Evolutionary conservation across 1,140 invertebrate species (phyloP), one percentile per base, ranked within the genome.

Genomic region (Apolygus lucorum): DNA sequence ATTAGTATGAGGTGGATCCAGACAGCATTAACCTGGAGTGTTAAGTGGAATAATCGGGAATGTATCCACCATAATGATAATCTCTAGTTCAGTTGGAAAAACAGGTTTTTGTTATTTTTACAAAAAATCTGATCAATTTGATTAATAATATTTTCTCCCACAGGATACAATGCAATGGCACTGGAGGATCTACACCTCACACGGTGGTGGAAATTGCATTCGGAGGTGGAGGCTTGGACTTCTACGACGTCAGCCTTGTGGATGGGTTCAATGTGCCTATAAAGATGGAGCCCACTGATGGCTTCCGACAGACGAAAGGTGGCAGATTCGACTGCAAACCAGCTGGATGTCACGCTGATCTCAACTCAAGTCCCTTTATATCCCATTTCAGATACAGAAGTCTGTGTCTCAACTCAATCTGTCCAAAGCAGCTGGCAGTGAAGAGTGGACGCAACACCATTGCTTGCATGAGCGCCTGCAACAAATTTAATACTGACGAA

Each of bases 401-500:
- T n/a, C n/a, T n/a, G n/a, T n/a, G n/a, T n/a, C n/a, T n/a, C n/a
- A 79, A 81, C 69, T 49, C 72, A 4, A 64, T 67, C 14, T 82
- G 81, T 72, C 80, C 80, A 0, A 62, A 70, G 8, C 78, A 78
- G 70, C 69, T 81, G 67, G 59, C 71, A 28, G 25, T 73, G 26
- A 63, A 59, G 0, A 64, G 70, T 8, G 74, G 73, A 27, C 77
- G 78, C 0, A 67, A 66, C 21, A 73, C 76, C n/a, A 78, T 83
- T 28, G 82, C 75, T 29, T 83, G 82, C 70, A 81, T 80, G 70
- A 80, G 79, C 66, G 81, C 81, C 8, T 82, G 82, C 73, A 66
- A 76, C 21, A 76, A 75, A 14, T 81, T 79, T 70, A 75, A 79
- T 59, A 78, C 77, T 13, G 79, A 80, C 64, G 68, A 80, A 52